Conservation (phyloP, 1,140 invertebrate species). For the Vanessa atalanta region DNA sequence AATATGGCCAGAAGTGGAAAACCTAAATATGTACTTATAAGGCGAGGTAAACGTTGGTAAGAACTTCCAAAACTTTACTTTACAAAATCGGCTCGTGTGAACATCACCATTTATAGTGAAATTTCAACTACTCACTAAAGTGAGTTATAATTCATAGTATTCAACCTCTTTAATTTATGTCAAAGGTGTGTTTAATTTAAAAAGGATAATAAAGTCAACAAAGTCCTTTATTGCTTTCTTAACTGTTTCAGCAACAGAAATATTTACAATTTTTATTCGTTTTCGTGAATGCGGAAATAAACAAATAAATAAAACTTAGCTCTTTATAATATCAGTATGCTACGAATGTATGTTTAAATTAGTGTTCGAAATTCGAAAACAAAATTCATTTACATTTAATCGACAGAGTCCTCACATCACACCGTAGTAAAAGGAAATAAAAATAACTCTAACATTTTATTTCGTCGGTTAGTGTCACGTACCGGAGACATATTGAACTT, state of each 20-base stretch:
- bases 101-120: constrained; percentile 20
- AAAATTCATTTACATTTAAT: constrained; percentile 9
- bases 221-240: too few relatives aligned
- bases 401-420: constrained; percentile 1
- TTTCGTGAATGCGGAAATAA: neutral
- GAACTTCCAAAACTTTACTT: constrained; percentile 14
- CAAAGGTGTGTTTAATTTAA: too few relatives aligned
- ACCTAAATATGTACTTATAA: neutral
- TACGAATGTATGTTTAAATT: neutral
- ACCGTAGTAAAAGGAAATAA: constrained; percentile 3
- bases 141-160: neutral
- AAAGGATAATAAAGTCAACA: too few relatives aligned
- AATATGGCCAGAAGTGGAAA: constrained; percentile 5
- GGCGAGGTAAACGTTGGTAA: neutral
- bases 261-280: too few relatives aligned
- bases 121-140: neutral
- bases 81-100: constrained; percentile 9
- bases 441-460: constrained; percentile 7
- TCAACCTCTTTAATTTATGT: too few relatives aligned
- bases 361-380: constrained; percentile 4
- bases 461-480: neutral
- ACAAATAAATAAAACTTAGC: neutral
- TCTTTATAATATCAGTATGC: too few relatives aligned
- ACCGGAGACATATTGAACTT: constrained; percentile 15
- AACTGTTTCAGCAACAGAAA: too few relatives aligned